phyloP scores from a whole-genome alignment of 2,113 vertebrate genomes.

The Semnopithecus entellus region DNA sequence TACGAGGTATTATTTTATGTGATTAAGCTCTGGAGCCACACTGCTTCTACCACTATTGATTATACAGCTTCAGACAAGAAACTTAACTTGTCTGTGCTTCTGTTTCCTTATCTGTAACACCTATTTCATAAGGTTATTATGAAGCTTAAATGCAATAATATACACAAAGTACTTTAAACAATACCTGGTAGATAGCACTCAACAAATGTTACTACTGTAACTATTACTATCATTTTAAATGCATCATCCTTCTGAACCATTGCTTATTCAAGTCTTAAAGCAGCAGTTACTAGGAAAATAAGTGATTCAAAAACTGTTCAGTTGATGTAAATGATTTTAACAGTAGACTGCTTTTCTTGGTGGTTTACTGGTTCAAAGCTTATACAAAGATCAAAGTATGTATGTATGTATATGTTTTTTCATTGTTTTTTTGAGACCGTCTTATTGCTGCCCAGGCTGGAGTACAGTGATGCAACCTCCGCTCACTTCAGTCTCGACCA shows the following conservation, averaged over 20 bases:
- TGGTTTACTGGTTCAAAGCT: not conserved
- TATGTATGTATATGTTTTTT: no score
- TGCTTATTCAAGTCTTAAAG: slow-evolving; percentile 18
- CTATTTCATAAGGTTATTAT: not conserved
- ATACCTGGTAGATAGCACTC: not conserved
- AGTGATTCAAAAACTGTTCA: not conserved
- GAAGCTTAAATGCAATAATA: not conserved
- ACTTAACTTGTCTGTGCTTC: not conserved
- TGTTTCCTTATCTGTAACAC: not conserved
- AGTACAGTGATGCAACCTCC: not conserved
- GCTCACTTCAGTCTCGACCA: not conserved
- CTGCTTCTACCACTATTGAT: not conserved
- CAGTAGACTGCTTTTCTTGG: not conserved
- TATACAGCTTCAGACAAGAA: not conserved
- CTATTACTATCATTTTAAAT: not conserved
- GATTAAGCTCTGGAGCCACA: not conserved
- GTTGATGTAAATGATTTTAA: not conserved
- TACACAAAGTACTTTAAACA: slow-evolving; percentile 3
- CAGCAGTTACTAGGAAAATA: slow-evolving; percentile 30
- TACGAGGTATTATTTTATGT: not conserved
- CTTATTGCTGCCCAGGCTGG: not conserved
- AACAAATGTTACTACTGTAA: not conserved
- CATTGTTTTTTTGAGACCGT: not conserved
- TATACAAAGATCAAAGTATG: not conserved
- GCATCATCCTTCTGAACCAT: not conserved